Conservation (phyloP, 1,140 invertebrate species). For the Hylaeus anthracinus region DNA sequence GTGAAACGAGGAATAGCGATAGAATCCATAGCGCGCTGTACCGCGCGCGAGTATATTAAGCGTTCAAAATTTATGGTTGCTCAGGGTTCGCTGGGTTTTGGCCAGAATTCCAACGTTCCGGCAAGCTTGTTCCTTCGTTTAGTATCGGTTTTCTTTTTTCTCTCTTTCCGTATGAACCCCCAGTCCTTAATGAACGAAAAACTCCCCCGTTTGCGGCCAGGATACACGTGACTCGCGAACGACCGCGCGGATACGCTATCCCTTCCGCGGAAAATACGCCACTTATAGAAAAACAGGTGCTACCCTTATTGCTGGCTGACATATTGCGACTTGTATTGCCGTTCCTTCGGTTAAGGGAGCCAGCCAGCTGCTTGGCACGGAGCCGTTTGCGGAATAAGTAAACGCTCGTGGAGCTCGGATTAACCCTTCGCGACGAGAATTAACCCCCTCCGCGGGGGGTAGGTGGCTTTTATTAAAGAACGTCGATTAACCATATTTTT, state of each 20-base stretch:
- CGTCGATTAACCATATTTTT: slow-evolving; percentile 14
- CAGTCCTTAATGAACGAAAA: slow-evolving; percentile 34
- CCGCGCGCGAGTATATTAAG: slow-evolving; percentile 39
- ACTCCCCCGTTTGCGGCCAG: background rate
- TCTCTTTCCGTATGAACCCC: too few species aligned
- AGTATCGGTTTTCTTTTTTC: background rate
- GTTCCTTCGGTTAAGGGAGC: background rate
- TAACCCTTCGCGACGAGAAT: background rate
- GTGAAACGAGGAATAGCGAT: background rate
- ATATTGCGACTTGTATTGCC: slow-evolving; percentile 34
- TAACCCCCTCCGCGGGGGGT: background rate
- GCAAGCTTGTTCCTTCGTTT: background rate
- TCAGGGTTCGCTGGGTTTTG: slow-evolving; percentile 3
- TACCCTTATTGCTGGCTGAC: slow-evolving; percentile 37
- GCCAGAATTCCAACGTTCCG: background rate
- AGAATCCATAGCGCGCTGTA: background rate
- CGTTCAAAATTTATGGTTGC: slow-evolving; percentile 36
- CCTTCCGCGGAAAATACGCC: background rate
- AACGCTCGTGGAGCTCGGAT: slow-evolving; percentile 1
- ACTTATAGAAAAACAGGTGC: slow-evolving; percentile 43
- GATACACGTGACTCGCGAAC: background rate
- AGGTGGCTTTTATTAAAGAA: slow-evolving; percentile 12
- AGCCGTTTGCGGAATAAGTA: background rate
- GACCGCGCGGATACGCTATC: background rate
- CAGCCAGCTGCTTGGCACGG: background rate